Base-by-base conservation (phyloP, 2,797 vertebrate species). In the Typhlichthys subterraneus region DNA sequence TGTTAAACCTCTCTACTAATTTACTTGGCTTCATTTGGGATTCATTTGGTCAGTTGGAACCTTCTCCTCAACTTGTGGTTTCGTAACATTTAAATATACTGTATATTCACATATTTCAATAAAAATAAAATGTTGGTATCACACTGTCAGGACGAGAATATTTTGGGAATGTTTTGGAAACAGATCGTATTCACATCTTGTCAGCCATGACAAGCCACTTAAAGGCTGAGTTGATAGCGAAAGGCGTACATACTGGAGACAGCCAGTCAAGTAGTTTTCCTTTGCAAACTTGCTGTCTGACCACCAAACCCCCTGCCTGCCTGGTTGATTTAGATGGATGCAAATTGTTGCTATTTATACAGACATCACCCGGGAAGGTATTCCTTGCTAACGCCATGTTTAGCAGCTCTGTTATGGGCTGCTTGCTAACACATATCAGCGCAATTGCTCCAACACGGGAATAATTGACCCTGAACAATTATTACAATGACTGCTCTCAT, bases 391-490 rank as follows among this genome's bases (percentile, higher is more conserved):
- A 70, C 58, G 71, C 77, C 70, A 68, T 67, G 45, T 79, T 80
- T 75, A 81, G 79, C 85, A 67, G 75, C 77, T 82, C 73, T 51
- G 59, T 65, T 82, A 51, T 67, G 64, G 66, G 76, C 74, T 53
- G 59, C 76, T 59, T 76, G 75, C 86, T 87, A 81, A 88, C 84
- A 81, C 83, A 72, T 67, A 82, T 87, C 85, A 85, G 78, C 74
- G 49, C 77, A 87, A 91, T 88, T 83, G 87, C 83, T 85, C 85
- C 85, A 80, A 73, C 69, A 78, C 87, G 88, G 87, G 89, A 91
- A 91, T 92, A 92, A 93, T 91, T 92, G 91, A 93, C 89, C 90
- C 90, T 78, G 86, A 92, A 91, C 90, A 89, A 91, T 92, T 90
- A 93, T 92, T 91, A 88, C 88, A 87, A 84, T 90, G 85, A 92